Base-by-base conservation (phyloP, 2,888 invertebrate species). In the Craniophora ligustri region DNA sequence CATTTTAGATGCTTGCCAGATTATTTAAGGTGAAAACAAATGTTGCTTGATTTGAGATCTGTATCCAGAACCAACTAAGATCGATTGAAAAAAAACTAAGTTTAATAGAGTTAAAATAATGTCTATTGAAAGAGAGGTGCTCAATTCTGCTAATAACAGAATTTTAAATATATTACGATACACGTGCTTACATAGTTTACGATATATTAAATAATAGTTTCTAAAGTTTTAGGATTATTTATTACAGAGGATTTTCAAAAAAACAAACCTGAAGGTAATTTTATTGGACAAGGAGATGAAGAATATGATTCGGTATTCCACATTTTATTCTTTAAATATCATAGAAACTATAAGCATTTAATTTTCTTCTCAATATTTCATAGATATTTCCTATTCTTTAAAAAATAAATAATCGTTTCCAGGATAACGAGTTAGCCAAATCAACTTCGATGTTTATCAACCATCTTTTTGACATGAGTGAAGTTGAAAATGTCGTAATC, bases 271-370 rank as follows among this genome's bases (percentile, higher is more conserved):
- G 86, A 86, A 30, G 54, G 66, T 40, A 80, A 57, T 61, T 74
- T 85, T 23, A 87, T 89, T 67, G 92, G 91, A 7, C 91, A 91
- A 81, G 92, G 92, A n/a, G 92, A 92, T 62, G 88, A 87, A 75
- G 87, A 86, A 48, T 56, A 76, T 42, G 84, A 85, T 53, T 64
- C 68, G 72, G 92, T 88, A 78, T 75, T 76, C 67, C 53, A 51
- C 10, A 26, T 26, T 26, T 4, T 8, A 1, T n/a, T 3, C n/a
- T 26, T 26, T 26, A n/a, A 26, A 3, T 23, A 23, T 0, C 23
- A 10, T n/a, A 4, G 3, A 1, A 10, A 10, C 8, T 8, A 3
- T 23, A 1, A 3, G 10, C 8, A 23, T 23, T 0, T 23, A 10
- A 10, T 3, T 23, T 10, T 8, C 2, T 8, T 8, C 21, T 23